Base-by-base conservation (phyloP, 2,888 invertebrate species). In the Taphrorychus bicolor region DNA sequence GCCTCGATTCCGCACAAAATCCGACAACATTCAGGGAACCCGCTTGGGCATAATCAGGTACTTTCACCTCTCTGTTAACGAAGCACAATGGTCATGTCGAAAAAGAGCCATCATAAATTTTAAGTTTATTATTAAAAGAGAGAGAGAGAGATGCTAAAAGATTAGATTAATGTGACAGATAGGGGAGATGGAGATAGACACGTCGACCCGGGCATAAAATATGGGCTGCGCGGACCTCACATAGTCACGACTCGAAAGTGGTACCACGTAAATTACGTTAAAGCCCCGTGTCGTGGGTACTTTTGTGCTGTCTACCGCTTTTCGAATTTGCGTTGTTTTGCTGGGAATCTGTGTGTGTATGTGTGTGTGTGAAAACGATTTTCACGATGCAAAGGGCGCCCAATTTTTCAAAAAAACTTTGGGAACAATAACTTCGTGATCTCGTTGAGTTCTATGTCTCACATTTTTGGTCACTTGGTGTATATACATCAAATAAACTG, bases 161-260 rank as follows among this genome's bases (percentile, higher is more conserved):
- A 68, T 68, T 64, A 68, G 68, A 68, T 68, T 59, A 68, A 68
- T 68, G 68, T 68, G 68, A 68, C 68, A 68, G 68, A 68, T 68
- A 64, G 64, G 18, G 63, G 23, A 59, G 68, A 68, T 68, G 68
- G 57, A 68, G 68, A 68, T 68, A 68, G 68, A 68, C 67, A 67
- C 67, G 67, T 67, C 59, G 53, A n/a, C n/a, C n/a, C 18, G 22
- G 14, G 59, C 48, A 32, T 64, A 59, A 62, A 60, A 67, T 67
- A 67, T 62, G 45, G 59, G 22, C 65, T 52, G 62, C 54, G 21
- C 48, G 42, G 67, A 67, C 67, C 67, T 62, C 67, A 67, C 67
- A 67, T 45, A 67, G 67, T 67, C 67, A 67, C 67, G 67, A 67
- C 62, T 67, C 41, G 67, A 58, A 67, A 62, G 61, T 51, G 41